Evolutionary conservation across 2,113 vertebrate species (phyloP), one percentile per base, ranked within the genome.

Genomic region (Abramis brama): DNA sequence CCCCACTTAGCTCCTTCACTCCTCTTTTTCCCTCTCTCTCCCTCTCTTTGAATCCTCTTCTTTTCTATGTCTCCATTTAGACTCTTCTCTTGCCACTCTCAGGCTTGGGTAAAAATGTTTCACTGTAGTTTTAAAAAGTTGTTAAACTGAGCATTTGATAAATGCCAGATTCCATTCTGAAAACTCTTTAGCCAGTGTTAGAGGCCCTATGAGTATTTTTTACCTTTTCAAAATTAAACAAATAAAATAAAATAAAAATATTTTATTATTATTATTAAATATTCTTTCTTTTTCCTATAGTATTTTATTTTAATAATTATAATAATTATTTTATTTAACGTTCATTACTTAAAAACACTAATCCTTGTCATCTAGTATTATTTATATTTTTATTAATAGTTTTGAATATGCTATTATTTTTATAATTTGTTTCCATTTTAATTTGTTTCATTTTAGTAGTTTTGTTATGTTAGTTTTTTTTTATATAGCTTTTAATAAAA

Each of bases 1-100:
- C 93, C 93, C 93, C 92, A 93, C 92, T 95, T 95, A 90, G 91
- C 93, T 92, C 91, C 90, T 90, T 89, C 91, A 86, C 64, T 88
- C 87, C 86, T 50, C 21, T 76, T 71, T 64, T 50, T 25, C 19
- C 21, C 55, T 83, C 74, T 60, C 74, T 43, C 68, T 81, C 80
- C 30, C 75, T 78, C 43, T 75, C 47, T 74, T 50, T 47, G 77
- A 21, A 43, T 79, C 62, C 21, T 15, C 27, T 80, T 74, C 4
- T 36, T 36, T 83, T 83, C 17, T 71, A 3, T 71, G 25, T 78
- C 45, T 64, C 30, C 12, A 64, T 47, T 59, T 82, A 50, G 15
- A 64, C n/a, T 30, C 9, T 66, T 82, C 43, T 47, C 45, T 68
- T 27, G 59, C 59, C n/a, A 30, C 79, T 80, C 21, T 79, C 59